These are phyloP conservation scores for Cyphomyrmex costatus DNA, from an alignment of 1,140 invertebrate genomes.

Conservation along the genomic window DNA sequence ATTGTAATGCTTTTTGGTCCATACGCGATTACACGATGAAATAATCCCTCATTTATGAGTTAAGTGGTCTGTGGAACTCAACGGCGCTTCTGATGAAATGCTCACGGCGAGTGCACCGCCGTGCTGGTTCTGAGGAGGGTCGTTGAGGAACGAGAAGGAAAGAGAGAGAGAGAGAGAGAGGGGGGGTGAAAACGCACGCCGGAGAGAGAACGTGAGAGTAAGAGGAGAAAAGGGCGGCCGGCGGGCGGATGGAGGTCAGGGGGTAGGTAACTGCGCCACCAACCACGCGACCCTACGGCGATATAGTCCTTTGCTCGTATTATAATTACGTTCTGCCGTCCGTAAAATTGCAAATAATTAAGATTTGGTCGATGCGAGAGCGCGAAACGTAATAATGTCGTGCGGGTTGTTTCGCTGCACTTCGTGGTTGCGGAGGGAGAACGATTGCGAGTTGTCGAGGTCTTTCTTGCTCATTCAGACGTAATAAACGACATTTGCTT, in stretches of 20 bases:
- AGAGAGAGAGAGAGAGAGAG: slow-evolving; percentile 40
- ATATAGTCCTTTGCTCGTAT: slow-evolving; percentile 82
- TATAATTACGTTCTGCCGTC: slow-evolving; percentile 84
- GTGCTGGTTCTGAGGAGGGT: slow-evolving; percentile 78
- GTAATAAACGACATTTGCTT: slow-evolving; percentile 25
- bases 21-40: slow-evolving; percentile 86
- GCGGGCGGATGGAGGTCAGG: slow-evolving; percentile 67
- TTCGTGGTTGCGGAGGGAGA: slow-evolving; percentile 8
- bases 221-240: slow-evolving; percentile 34
- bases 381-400: slow-evolving; percentile 58
- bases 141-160: slow-evolving; percentile 73
- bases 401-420: slow-evolving; percentile 41
- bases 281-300: slow-evolving; percentile 80
- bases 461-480: slow-evolving; percentile 39
- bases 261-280: slow-evolving; percentile 77
- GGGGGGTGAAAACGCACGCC: slow-evolving; percentile 2
- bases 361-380: slow-evolving; percentile 83
- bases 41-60: slow-evolving; percentile 86
- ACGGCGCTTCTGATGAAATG: slow-evolving; percentile 86
- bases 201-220: slow-evolving; percentile 18
- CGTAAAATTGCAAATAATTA: slow-evolving; percentile 86
- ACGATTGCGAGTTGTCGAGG: slow-evolving; percentile 5
- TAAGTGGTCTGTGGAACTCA: slow-evolving; percentile 86
- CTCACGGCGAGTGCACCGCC: slow-evolving; percentile 81
- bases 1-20: slow-evolving; percentile 86